Base-by-base conservation (phyloP, 1,140 invertebrate genomes). In the Octopus sinensis region DNA sequence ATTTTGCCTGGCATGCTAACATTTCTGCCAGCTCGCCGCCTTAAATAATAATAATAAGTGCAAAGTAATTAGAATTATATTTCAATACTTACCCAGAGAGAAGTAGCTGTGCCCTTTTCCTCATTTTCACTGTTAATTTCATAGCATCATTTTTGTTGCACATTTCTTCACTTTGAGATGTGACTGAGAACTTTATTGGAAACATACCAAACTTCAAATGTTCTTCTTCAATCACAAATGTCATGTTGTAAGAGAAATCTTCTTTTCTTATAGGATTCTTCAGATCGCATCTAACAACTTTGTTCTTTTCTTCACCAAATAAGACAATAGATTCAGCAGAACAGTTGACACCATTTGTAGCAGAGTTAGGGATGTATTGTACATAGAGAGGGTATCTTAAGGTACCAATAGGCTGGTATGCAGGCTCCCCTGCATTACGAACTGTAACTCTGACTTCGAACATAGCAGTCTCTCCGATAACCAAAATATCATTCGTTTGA, bases 381-480 rank as follows among this genome's bases (percentile, higher is more conserved):
- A 86, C n/a, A 9, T 6, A 52, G 23, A 78, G 10, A 12, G 85
- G 85, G 73, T 84, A 85, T 17, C n/a, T 76, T 12, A 86, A n/a
- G n/a, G 52, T 79, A 6, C 84, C 53, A 52, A 84, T 73, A 3
- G 85, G 83, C 7, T 84, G 80, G 52, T 84, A 84, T 6, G 85
- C 84, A 23, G 77, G 81, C 23, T 86, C 85, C 43, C 79, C 83
- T 17, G 13, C 76, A 78, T 86, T 86, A 53, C 10, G 51, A 43
- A 86, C 30, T 77, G 54, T 53, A 30, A 86, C 54, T 54, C 84
- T 75, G 30, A 85, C n/a, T 17, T 84, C 81, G 79, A 86, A 85
- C 7, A 54, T 78, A 30, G 82, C 81, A 4, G 82, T 78, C 56
- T 82, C 79, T 68, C 83, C 84, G 52, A 84, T 81, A n/a, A 86